Evolutionary conservation across 2,888 invertebrate species (phyloP).

Genomic region (Drosophila lacicola): DNA sequence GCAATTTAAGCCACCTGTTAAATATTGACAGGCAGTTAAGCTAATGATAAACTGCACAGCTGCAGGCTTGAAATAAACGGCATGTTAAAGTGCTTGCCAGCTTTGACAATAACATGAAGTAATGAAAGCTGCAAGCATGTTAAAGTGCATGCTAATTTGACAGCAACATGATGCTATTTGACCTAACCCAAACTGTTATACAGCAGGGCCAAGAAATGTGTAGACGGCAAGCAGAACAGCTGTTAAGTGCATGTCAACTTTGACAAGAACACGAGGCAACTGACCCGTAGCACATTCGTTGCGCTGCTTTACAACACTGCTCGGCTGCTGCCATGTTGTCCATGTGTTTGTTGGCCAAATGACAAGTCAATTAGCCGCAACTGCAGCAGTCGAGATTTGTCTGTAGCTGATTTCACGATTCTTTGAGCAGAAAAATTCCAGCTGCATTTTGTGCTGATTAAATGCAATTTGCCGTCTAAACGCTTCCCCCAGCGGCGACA

Average conservation of each 20-base stretch:
- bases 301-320: constrained; percentile 11
- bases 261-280: not conserved
- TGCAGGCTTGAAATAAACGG: not conserved
- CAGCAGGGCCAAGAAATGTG: not conserved
- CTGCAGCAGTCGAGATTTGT: constrained; percentile 5
- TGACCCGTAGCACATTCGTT: not conserved
- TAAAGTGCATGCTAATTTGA: not conserved
- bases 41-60: too few species aligned
- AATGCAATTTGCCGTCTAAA: constrained; percentile 52
- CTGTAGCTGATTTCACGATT: constrained; percentile 9
- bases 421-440: constrained; percentile 31
- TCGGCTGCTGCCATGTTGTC: not conserved
- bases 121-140: not conserved
- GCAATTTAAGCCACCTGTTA: not conserved
- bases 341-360: constrained; percentile 16
- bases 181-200: not conserved
- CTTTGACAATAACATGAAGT: not conserved
- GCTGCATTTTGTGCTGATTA: constrained; percentile 43
- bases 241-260: not conserved
- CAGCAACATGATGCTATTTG: not conserved
- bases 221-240: not conserved
- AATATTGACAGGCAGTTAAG: not conserved
- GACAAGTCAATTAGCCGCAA: constrained; percentile 39
- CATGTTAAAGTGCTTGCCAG: constrained; percentile 1
- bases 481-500: constrained; percentile 34